A percentile compares a stretch with the other conserved stretches of the same genome.
These are phyloP conservation scores for Coccyzus lansbergi DNA, from an alignment of 2,797 vertebrate species.

Conservation along the genomic window DNA sequence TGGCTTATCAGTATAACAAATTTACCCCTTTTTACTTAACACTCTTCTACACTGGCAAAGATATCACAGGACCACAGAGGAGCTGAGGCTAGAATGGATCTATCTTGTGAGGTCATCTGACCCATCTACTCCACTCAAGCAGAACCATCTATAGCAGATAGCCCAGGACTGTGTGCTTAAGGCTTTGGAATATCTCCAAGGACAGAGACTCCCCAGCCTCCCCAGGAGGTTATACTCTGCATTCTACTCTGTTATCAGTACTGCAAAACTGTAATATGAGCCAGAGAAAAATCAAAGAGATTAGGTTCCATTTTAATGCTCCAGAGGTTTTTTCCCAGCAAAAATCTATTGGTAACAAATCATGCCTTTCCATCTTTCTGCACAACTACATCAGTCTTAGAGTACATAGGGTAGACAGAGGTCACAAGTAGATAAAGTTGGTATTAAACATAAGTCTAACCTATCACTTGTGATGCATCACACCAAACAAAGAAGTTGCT, in stretches of 20 bases:
- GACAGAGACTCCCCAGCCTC: neutral
- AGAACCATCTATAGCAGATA: rapidly evolving
- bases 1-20: neutral
- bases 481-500: neutral
- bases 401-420: neutral
- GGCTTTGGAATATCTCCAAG: neutral
- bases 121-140: neutral
- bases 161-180: neutral
- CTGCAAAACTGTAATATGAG: neutral
- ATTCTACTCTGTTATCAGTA: neutral
- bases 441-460: neutral
- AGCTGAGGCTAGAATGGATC: neutral
- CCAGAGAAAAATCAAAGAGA: neutral
- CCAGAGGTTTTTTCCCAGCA: neutral
- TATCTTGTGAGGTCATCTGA: neutral
- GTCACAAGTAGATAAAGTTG: neutral
- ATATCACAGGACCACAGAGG: neutral
- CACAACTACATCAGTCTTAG: neutral
- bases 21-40: neutral
- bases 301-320: neutral
- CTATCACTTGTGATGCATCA: neutral
- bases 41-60: neutral
- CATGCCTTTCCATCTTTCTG: neutral
- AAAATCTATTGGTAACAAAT: neutral
- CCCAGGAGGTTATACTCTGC: neutral